phyloP scores from a whole-genome alignment of 92 coral and sea anemone species.

The Virgularia gustaviana region DNA sequence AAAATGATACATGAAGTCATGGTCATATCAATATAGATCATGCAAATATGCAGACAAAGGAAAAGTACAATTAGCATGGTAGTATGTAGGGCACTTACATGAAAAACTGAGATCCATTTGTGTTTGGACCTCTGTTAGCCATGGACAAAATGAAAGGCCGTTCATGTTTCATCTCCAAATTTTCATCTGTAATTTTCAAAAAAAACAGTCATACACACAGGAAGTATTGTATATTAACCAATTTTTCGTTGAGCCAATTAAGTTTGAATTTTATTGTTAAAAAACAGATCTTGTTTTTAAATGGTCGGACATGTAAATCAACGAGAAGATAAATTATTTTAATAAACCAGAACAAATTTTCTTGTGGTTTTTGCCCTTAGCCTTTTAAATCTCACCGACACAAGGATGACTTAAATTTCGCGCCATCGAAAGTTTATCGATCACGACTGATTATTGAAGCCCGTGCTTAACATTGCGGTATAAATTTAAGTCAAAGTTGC shows the following conservation, averaged over 20 bases:
- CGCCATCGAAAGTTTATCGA: too few relatives aligned
- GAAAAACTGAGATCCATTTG: conserved; percentile 98
- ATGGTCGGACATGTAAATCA: too few relatives aligned
- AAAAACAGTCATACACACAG: not conserved
- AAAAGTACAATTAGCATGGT: not conserved
- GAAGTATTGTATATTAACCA: not conserved
- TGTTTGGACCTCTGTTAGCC: conserved; percentile 99
- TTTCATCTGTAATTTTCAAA: conserved; percentile 61
- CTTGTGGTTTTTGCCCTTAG: too few relatives aligned
- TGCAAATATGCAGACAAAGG: not conserved
- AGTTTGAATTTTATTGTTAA: not conserved
- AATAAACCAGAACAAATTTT: too few relatives aligned
- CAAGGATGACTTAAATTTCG: too few relatives aligned
- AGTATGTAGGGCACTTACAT: conserved; percentile 56
- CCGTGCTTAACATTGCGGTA: too few relatives aligned
- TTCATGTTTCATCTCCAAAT: conserved; percentile 70
- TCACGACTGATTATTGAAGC: too few relatives aligned
- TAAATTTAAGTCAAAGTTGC: too few relatives aligned
- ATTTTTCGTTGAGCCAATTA: not conserved
- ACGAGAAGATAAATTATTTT: too few relatives aligned
- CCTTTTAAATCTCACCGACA: too few relatives aligned
- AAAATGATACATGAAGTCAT: too few relatives aligned
- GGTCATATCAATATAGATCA: not conserved
- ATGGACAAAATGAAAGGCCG: conserved; percentile 80
- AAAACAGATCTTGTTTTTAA: too few relatives aligned